Percentiles rank a stretch among this genome's conserved stretches.
phyloP scores from a whole-genome alignment of 2,888 invertebrate genomes.

The Andrena bicolor region DNA sequence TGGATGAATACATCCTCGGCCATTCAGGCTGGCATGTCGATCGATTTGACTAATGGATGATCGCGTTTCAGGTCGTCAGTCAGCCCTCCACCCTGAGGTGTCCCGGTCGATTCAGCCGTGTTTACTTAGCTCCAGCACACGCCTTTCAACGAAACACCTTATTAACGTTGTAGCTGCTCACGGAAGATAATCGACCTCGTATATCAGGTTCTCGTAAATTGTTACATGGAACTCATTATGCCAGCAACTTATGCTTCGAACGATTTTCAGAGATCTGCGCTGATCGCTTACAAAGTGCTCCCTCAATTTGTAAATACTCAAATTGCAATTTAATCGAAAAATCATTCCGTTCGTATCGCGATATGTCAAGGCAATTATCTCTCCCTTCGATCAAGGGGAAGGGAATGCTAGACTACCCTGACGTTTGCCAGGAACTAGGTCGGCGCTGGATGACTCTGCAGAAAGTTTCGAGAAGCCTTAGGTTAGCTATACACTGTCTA shows the following conservation, averaged over 20 bases:
- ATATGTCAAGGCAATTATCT: slow-evolving; percentile 49
- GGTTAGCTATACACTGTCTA: slow-evolving; percentile 16
- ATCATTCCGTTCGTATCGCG: slow-evolving; percentile 27
- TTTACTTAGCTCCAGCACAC: slow-evolving; percentile 29
- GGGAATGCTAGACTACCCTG: slow-evolving; percentile 38
- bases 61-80: slow-evolving; percentile 46
- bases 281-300: background rate
- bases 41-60: slow-evolving; percentile 48
- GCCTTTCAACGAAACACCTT: slow-evolving; percentile 29
- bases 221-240: no score
- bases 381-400: slow-evolving; percentile 25
- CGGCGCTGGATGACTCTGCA: slow-evolving; percentile 39
- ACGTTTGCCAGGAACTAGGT: slow-evolving; percentile 43
- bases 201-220: slow-evolving; percentile 11
- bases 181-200: slow-evolving; percentile 13
- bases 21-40: slow-evolving; percentile 26
- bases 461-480: slow-evolving; percentile 55
- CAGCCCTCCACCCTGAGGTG: slow-evolving; percentile 5
- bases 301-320: background rate
- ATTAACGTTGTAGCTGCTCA: slow-evolving; percentile 37
- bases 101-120: background rate
- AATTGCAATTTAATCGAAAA: slow-evolving; percentile 25
- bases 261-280: background rate
- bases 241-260: no score
- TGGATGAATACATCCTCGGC: background rate